phyloP scores from a whole-genome alignment of 2,113 vertebrate species.

The Chaetops frenatus region DNA sequence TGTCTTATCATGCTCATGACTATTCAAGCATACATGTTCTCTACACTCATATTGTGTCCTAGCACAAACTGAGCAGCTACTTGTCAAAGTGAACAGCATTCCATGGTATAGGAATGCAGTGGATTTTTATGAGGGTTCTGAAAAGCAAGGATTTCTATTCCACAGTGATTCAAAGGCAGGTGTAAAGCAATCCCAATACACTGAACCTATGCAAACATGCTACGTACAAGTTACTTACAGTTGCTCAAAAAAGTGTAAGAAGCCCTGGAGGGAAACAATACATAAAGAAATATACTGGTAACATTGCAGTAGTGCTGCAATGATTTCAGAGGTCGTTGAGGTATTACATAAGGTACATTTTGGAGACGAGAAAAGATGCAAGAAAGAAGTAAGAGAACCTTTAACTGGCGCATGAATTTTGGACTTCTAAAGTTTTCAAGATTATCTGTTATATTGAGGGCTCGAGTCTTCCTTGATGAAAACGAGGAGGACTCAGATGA shows the following conservation, averaged over 20 bases:
- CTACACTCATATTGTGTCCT: neutral
- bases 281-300: neutral
- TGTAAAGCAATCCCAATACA: neutral
- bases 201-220: neutral
- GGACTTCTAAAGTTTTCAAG: neutral
- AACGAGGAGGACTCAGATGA: neutral
- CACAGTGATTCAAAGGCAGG: neutral
- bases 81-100: neutral
- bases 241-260: neutral
- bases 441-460: neutral
- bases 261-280: neutral
- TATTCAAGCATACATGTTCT: neutral
- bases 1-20: neutral
- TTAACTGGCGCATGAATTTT: neutral
- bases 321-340: neutral
- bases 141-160: neutral
- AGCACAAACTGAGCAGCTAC: neutral
- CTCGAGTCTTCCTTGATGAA: neutral
- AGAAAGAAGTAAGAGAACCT: neutral
- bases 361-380: neutral
- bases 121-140: neutral
- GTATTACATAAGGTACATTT: neutral
- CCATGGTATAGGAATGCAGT: neutral
- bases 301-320: neutral
- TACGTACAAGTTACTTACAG: neutral